Evolutionary conservation across 2,797 vertebrate species (phyloP).

Genomic region (Leuciscus waleckii): DNA sequence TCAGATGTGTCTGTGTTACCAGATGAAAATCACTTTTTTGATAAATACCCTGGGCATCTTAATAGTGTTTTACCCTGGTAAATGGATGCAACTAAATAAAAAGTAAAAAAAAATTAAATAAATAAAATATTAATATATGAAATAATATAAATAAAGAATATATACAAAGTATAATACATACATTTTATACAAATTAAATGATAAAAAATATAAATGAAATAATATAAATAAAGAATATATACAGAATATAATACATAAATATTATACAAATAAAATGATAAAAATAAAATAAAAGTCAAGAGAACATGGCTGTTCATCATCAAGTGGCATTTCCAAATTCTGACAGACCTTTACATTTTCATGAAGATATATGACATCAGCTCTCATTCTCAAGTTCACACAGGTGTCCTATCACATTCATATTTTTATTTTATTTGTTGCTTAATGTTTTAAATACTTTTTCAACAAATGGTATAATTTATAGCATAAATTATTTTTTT

Average conservation of each 20-base stretch:
- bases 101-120: background rate
- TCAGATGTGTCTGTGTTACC: slow-evolving; percentile 22
- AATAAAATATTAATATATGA: background rate
- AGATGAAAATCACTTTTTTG: slow-evolving; percentile 2
- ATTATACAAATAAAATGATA: background rate
- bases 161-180: background rate
- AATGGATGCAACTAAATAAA: background rate
- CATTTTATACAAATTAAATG: background rate
- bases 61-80: background rate
- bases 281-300: background rate
- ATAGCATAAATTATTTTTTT: background rate
- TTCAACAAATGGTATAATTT: background rate
- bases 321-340: background rate
- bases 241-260: too few species aligned
- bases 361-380: background rate
- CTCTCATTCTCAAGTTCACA: background rate
- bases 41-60: background rate
- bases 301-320: too few species aligned
- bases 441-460: background rate
- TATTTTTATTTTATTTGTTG: background rate
- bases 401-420: background rate
- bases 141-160: background rate
- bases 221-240: background rate
- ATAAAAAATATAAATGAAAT: background rate
- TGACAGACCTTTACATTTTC: background rate